Base-by-base conservation (phyloP, 2,888 invertebrate genomes). In the Pyrrhia umbra region DNA sequence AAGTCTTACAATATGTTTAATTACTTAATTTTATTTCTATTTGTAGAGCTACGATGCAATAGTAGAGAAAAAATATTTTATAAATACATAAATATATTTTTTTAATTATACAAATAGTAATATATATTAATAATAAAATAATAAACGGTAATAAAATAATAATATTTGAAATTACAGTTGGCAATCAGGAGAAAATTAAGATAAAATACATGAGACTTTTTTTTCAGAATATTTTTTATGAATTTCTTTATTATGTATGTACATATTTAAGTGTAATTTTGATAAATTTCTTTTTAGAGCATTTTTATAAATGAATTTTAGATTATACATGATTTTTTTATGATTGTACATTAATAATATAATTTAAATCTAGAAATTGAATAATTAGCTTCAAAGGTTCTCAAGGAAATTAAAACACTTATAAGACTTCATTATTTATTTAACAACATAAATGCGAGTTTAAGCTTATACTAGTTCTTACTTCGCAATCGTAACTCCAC, bases 1-100 rank as follows among this genome's bases (percentile, higher is more conserved):
- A 85, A 85, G 82, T 86, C 83, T 87, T 89, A 84, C 76, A 83
- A 75, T 87, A 87, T 85, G 81, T 85, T 84, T 83, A 75, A 72
- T 76, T 71, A 59, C 63, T 66, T 67, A 60, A 56, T 61, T 67
- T 37, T n/a, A 66, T 25, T 55, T 34, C 27, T 54, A 56, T 21
- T 15, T 56, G 64, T 60, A 60, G 71, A 70, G 71, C 27, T 75
- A 72, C 75, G 72, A 70, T 50, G 42, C 43, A 43, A 39, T 5
- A 40, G n/a, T n/a, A n/a, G n/a, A n/a, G n/a, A n/a, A n/a, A n/a
- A n/a, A n/a, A n/a, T n/a, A n/a, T n/a, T n/a, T n/a, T n/a, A n/a
- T n/a, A n/a, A n/a, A n/a, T n/a, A n/a, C n/a, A n/a, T n/a, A n/a
- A n/a, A n/a, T n/a, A n/a, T n/a, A n/a, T n/a, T n/a, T n/a, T n/a